phyloP scores from a whole-genome alignment of 1,140 invertebrate species.

The Drosophila nasuta region DNA sequence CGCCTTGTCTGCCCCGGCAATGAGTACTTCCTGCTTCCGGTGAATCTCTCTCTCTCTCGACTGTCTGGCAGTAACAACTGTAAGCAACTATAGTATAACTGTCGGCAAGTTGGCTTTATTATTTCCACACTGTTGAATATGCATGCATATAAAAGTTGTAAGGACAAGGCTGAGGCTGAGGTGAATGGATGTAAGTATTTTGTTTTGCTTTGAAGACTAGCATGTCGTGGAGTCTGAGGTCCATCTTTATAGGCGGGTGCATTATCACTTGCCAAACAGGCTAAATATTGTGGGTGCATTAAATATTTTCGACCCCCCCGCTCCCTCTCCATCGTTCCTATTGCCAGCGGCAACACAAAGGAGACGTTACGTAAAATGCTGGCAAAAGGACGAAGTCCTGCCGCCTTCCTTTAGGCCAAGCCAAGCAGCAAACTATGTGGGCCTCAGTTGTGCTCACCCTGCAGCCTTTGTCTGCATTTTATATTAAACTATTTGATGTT shows the following conservation, averaged over 20 bases:
- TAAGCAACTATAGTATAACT: conserved; percentile 75
- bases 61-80: conserved; percentile 67
- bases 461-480: conserved; percentile 73
- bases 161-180: neutral
- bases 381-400: conserved; percentile 29
- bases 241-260: conserved; percentile 45
- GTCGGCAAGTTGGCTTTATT: conserved; percentile 82
- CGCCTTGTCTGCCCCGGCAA: conserved; percentile 52
- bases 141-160: conserved; percentile 53
- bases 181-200: conserved; percentile 13
- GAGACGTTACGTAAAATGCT: conserved; percentile 45
- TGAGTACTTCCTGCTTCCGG: conserved; percentile 72
- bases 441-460: conserved; percentile 32
- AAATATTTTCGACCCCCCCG: conserved; percentile 56
- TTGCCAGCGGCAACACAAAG: conserved; percentile 50
- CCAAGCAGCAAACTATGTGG: conserved; percentile 31
- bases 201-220: conserved; percentile 68
- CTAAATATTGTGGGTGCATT: conserved; percentile 77
- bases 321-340: neutral
- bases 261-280: conserved; percentile 65
- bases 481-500: conserved; percentile 72
- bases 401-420: neutral
- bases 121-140: conserved; percentile 83
- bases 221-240: conserved; percentile 32
- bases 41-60: conserved; percentile 19